Base-by-base conservation (phyloP, 2,888 invertebrate species). In the Shargacucullia verbasci region DNA sequence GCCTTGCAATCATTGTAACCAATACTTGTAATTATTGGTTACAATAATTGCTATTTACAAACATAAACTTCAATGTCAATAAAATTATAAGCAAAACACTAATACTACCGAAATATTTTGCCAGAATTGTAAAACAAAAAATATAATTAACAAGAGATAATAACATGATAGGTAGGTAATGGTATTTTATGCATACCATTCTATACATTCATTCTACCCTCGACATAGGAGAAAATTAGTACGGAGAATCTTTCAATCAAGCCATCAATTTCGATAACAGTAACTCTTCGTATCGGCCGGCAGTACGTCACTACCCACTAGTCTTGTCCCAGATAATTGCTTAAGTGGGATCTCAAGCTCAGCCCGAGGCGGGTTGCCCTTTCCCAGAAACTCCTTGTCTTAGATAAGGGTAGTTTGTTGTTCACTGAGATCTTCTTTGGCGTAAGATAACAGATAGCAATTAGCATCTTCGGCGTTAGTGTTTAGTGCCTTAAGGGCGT, bases 361-460 rank as follows among this genome's bases (percentile, higher is more conserved):
- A 59, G 53, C 68, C 58, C 46, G 33, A 10, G 68, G 68, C 50
- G 37, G 61, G 69, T 71, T 62, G 78, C 76, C 79, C 76, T 79
- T 80, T 75, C 68, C 63, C 49, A 62, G 63, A 64, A 80, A 72
- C 81, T 80, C 78, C 81, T 79, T 63, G 56, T 53, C 48, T 52
- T 56, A 82, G 86, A 87, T 88, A 88, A 88, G 86, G 79, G 79
- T 76, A 81, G 82, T 82, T 82, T 84, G 82, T 82, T 85, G 82
- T 83, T 83, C 67, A 57, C 73, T 47, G 72, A 81, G 85, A 88
- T 84, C 87, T 85, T 80, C 84, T 83, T 74, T 76, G 78, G 75
- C 85, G 82, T 84, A 86, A 85, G 87, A 89, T 89, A 88, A 87
- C 86, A 85, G 70, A 75, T 59, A 54, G 79, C 78, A 79, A 86